Evolutionary conservation across 1,140 invertebrate species (phyloP).

Genomic region (Neoseiulus cucumeris): DNA sequence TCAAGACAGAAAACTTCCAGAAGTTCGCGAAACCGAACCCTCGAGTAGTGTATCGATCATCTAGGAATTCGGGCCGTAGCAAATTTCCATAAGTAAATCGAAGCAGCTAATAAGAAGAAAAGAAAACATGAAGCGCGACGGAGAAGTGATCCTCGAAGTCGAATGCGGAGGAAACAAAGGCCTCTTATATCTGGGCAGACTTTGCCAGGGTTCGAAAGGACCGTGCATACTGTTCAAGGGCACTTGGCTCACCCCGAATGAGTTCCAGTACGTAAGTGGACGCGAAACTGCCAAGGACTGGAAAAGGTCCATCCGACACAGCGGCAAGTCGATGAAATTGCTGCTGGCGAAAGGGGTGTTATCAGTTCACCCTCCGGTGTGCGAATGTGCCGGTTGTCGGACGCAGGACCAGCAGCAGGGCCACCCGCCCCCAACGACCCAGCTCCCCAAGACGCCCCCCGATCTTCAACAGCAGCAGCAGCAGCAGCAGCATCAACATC

Average conservation of each 20-base stretch:
- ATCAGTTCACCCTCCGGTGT: conserved; percentile 28
- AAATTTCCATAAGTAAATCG: too few species aligned
- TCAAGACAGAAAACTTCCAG: too few species aligned
- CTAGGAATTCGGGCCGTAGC: too few species aligned
- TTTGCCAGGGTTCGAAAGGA: conserved; percentile 31
- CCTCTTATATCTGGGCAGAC: conserved; percentile 27
- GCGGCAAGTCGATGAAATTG: conserved; percentile 33
- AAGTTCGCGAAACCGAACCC: too few species aligned
- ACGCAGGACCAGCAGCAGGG: conserved; percentile 15
- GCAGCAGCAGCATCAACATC: not conserved
- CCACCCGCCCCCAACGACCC: conserved; percentile 1
- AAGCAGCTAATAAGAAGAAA: too few species aligned
- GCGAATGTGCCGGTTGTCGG: conserved; percentile 28
- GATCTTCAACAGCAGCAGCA: not conserved
- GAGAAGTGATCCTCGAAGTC: conserved; percentile 29
- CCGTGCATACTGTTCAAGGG: conserved; percentile 30
- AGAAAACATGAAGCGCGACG: conserved; percentile 20
- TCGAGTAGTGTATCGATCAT: too few species aligned
- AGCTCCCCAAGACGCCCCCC: not conserved
- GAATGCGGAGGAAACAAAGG: conserved; percentile 30
- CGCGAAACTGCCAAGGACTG: conserved; percentile 35
- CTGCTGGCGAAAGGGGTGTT: conserved; percentile 33
- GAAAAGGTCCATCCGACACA: conserved; percentile 34
- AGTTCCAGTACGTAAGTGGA: conserved; percentile 33
- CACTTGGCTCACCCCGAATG: conserved; percentile 33